These are phyloP conservation scores for Ibidorhyncha struthersii DNA, from an alignment of 2,113 vertebrate genomes.

Conservation along the genomic window DNA sequence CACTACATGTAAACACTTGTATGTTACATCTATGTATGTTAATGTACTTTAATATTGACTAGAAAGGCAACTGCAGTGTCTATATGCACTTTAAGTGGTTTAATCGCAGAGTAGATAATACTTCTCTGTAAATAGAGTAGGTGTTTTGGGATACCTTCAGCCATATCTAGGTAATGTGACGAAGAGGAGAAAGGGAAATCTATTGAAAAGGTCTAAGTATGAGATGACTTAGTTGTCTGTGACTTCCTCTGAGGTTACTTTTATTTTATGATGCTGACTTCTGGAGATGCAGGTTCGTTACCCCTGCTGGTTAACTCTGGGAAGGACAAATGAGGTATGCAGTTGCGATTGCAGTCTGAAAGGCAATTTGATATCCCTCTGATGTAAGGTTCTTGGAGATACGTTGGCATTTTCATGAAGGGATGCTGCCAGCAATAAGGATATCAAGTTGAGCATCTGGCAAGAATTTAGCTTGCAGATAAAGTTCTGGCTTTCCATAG, in stretches of 20 bases:
- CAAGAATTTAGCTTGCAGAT: not conserved
- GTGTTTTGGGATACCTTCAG: not conserved
- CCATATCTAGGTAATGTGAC: not conserved
- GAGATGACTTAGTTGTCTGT: not conserved
- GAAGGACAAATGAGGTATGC: not conserved
- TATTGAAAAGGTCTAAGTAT: not conserved
- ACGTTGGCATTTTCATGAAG: not conserved
- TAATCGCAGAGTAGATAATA: not conserved
- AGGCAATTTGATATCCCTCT: not conserved
- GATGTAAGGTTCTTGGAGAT: not conserved
- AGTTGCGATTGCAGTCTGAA: not conserved
- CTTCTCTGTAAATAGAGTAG: not conserved
- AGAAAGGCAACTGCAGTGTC: not conserved
- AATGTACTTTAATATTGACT: not conserved
- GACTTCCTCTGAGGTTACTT: not conserved
- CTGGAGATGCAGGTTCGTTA: not conserved
- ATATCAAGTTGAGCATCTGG: not conserved
- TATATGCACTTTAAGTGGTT: not conserved
- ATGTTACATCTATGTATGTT: not conserved
- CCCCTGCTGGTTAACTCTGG: not conserved
- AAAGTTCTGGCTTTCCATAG: not conserved
- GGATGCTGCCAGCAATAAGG: not conserved
- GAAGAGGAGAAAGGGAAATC: not conserved
- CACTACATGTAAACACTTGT: not conserved
- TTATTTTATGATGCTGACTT: not conserved